Base-by-base conservation (phyloP, 2,888 invertebrate species). In the Cylloceria caligata region DNA sequence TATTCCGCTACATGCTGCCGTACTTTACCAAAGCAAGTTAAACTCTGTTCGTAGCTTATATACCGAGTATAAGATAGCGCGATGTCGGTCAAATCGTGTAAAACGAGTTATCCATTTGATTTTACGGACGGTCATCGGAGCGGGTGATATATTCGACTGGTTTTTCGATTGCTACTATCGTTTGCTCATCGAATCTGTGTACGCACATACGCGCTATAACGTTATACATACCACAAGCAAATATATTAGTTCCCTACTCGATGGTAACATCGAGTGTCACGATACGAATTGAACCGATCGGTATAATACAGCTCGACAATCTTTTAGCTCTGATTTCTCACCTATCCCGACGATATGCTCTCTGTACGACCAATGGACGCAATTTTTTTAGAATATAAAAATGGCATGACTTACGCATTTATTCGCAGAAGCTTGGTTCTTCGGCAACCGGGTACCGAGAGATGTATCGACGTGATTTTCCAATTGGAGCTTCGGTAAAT, bases 1-100 rank as follows among this genome's bases (percentile, higher is more conserved):
- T 27, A 30, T n/a, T 7, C 7, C 16, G 13, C 19, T 42, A 13
- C 45, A 7, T 16, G 36, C 6, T n/a, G n/a, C n/a, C n/a, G n/a
- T n/a, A n/a, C n/a, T n/a, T n/a, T n/a, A n/a, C 7, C 27, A 45
- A 13, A 4, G 30, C 60, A 3, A 42, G 60, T 72, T 72, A 47
- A 72, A 60, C 30, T 3, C 30, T 55, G 69, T 81, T 78, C 73
- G 64, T 47, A 81, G 3, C 3, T 77, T 69, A 78, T 74, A 74
- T 69, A 39, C 39, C 81, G 30, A 45, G 47, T 42, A 42, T 16
- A 42, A 47, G 81, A 78, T 81, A 78, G 62, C 47, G 19, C 34
- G 77, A 78, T 78, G 73, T 78, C 81, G 78, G 77, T 81, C 81
- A 78, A 78, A 78, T 74, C 72, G 73, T 64, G 64, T 68, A 36